A percentile compares a stretch with the other conserved stretches of the same genome.
phyloP scores from a whole-genome alignment of 2,888 invertebrate species.

The Masnerella sp. region DNA sequence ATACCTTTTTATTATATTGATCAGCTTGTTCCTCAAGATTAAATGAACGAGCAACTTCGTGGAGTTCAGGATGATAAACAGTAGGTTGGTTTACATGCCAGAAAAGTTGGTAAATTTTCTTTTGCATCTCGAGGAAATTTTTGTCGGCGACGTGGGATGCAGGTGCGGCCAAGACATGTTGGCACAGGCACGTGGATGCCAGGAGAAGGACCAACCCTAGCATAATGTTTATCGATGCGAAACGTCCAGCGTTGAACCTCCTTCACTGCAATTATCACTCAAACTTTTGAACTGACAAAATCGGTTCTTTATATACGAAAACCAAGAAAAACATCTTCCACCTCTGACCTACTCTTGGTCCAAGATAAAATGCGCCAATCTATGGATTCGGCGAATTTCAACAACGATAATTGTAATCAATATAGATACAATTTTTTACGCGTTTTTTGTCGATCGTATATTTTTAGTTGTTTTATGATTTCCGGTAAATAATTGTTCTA shows the following conservation, averaged over 20 bases:
- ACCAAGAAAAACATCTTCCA: conserved; percentile 24
- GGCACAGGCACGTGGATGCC: conserved; percentile 21
- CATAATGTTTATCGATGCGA: conserved; percentile 7
- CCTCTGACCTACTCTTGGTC: conserved; percentile 26
- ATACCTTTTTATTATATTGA: conserved; percentile 64
- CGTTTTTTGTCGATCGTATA: too few species aligned
- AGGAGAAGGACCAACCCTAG: conserved; percentile 24
- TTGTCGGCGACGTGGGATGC: conserved; percentile 63
- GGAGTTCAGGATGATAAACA: conserved; percentile 66
- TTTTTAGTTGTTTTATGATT: too few species aligned
- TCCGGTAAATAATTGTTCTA: too few species aligned
- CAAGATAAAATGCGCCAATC: conserved; percentile 19
- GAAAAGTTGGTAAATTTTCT: conserved; percentile 78
- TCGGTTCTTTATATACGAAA: conserved; percentile 35
- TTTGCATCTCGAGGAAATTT: conserved; percentile 74
- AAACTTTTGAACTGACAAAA: conserved; percentile 18
- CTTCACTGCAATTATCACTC: conserved; percentile 15
- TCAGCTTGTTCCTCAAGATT: conserved; percentile 64
- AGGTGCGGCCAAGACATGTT: conserved; percentile 42
- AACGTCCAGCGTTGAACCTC: background rate
- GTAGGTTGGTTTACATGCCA: conserved; percentile 77
- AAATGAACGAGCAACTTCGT: conserved; percentile 66
- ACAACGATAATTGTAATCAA: too few species aligned
- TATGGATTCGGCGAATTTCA: conserved; percentile 23
- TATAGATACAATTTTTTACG: too few species aligned